phyloP scores from a whole-genome alignment of 2,113 vertebrate species.

The Amazona vittata region DNA sequence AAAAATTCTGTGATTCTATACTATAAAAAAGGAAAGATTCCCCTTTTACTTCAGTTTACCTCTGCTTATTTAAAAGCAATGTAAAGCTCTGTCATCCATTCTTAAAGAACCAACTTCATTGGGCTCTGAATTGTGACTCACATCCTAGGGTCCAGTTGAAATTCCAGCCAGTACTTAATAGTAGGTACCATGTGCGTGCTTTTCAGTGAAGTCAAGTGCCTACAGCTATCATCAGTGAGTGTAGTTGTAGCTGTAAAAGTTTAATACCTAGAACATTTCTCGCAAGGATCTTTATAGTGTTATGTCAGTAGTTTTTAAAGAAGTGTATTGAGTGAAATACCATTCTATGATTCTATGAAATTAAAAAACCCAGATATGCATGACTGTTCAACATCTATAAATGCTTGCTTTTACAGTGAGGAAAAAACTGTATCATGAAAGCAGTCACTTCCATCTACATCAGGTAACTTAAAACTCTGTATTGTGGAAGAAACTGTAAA shows the following conservation, averaged over 20 bases:
- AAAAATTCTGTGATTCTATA: neutral
- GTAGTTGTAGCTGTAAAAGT: neutral
- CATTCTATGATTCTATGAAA: neutral
- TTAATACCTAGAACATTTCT: neutral
- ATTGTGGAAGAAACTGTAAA: neutral
- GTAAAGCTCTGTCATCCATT: neutral
- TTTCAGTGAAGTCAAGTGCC: neutral
- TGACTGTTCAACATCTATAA: neutral
- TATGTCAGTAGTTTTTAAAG: neutral
- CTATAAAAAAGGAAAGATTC: neutral
- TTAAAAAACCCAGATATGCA: neutral
- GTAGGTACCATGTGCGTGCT: neutral
- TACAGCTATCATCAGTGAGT: neutral
- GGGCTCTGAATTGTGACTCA: neutral
- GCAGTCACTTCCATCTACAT: neutral
- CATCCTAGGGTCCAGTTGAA: neutral
- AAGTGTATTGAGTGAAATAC: neutral
- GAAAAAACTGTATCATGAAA: neutral
- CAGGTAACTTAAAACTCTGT: neutral
- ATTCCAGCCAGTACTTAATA: neutral
- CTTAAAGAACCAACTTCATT: neutral
- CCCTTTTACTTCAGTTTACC: neutral
- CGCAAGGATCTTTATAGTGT: neutral
- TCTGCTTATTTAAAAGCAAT: neutral
- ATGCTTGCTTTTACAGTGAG: neutral